Evolutionary conservation across 2,797 vertebrate genomes (phyloP).

Genomic region (Cossypha dichroa): DNA sequence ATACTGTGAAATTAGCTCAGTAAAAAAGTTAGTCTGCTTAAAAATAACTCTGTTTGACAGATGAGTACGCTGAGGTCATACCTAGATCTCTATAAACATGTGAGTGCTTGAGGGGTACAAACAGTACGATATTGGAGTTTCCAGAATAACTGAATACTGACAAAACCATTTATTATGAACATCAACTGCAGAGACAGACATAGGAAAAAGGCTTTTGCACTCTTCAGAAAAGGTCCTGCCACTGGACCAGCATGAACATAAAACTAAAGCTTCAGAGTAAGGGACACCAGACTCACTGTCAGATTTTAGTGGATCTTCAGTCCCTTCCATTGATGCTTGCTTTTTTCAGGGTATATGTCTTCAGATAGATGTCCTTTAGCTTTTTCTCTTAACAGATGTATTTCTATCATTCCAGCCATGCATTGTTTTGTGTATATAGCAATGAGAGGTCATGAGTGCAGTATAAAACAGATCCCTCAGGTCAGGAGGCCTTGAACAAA

Average conservation of each 20-base stretch:
- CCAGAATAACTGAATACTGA: background rate
- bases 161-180: background rate
- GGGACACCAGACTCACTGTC: background rate
- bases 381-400: background rate
- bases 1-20: background rate
- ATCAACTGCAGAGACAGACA: background rate
- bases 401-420: background rate
- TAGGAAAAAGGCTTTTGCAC: background rate
- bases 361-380: background rate
- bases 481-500: conserved; percentile 26
- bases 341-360: background rate
- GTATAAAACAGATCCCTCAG: background rate
- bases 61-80: background rate
- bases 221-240: background rate
- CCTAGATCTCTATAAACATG: rapidly evolving
- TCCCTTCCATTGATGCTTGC: background rate
- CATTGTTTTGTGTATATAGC: background rate
- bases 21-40: background rate
- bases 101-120: background rate
- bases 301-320: background rate
- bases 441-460: background rate
- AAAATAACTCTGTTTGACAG: background rate
- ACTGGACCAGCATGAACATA: background rate
- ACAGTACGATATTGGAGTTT: background rate
- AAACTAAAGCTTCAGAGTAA: background rate